Evolutionary conservation across 2,113 vertebrate genomes (phyloP).

Genomic region (human): DNA sequence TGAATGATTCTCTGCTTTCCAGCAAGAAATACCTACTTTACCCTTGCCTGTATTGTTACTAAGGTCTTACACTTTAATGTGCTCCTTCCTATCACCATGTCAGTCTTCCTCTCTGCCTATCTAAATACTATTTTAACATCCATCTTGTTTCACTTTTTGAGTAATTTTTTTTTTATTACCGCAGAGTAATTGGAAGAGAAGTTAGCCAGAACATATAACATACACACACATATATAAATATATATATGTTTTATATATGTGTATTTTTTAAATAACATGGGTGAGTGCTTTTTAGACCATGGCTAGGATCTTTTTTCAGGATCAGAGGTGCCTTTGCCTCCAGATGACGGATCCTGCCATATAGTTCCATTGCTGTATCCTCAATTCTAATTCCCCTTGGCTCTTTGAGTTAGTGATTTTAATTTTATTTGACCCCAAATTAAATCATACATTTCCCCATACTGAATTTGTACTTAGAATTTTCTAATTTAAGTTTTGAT

Average conservation of each 20-base stretch:
- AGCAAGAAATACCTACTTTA: not conserved
- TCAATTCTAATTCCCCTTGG: not conserved
- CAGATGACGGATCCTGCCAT: not conserved
- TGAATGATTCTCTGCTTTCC: not conserved
- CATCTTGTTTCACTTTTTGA: not conserved
- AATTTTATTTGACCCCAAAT: not conserved
- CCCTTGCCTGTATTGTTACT: not conserved
- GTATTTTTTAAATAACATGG: not conserved
- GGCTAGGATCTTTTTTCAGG: not conserved
- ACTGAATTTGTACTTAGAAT: slow-evolving; percentile 10
- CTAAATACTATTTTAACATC: not conserved
- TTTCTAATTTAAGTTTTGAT: not conserved
- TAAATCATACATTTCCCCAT: not conserved
- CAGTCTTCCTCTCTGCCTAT: not conserved
- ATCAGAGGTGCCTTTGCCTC: not conserved
- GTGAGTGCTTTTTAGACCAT: not conserved
- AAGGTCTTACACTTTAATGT: not conserved
- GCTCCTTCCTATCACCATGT: not conserved
- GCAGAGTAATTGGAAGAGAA: too few species aligned
- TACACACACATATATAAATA: too few species aligned
- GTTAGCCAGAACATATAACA: too few species aligned
- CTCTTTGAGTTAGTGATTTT: not conserved
- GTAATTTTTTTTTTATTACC: too few species aligned
- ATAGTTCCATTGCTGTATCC: not conserved
- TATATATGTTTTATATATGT: too few species aligned